A percentile compares a stretch with the other conserved stretches of the same genome.
These are phyloP conservation scores for Apocrypta bakeri DNA, from an alignment of 1,140 invertebrate species.

Conservation along the genomic window DNA sequence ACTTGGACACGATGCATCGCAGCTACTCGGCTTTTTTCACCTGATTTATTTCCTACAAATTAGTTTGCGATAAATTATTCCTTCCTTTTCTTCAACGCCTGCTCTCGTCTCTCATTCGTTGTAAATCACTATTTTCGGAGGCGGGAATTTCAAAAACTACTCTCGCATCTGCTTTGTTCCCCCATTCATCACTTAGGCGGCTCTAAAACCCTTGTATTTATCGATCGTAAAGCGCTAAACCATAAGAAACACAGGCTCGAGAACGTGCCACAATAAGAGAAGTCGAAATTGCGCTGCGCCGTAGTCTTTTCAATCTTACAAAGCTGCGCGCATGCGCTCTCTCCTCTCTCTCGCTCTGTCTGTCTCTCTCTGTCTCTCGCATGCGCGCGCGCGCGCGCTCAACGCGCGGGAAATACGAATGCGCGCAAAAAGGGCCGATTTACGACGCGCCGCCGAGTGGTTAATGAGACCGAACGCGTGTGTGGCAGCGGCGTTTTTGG, in stretches of 20 bases:
- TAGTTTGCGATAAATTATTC: neutral
- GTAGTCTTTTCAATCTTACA: neutral
- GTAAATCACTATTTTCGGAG: neutral
- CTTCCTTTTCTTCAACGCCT: no score
- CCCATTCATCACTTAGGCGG: neutral
- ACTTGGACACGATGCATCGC: no score
- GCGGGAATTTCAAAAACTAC: neutral
- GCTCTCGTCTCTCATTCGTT: no score
- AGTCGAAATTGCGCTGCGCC: neutral
- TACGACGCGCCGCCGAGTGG: neutral
- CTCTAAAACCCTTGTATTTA: neutral
- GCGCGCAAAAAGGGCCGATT: neutral
- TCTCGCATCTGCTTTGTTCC: neutral
- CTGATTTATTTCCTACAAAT: neutral
- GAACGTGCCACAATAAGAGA: neutral
- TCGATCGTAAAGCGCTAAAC: neutral
- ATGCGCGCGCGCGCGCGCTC: no score
- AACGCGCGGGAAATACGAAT: conserved; percentile 4
- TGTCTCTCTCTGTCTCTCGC: no score
- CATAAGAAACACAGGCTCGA: no score
- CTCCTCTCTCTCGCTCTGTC: no score
- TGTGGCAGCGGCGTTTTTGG: conserved; percentile 4
- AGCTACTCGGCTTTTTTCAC: neutral
- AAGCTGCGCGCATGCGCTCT: conserved; percentile 2
- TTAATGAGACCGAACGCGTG: neutral